phyloP scores from a whole-genome alignment of 2,797 vertebrate genomes.

The Oryzias sinensis region DNA sequence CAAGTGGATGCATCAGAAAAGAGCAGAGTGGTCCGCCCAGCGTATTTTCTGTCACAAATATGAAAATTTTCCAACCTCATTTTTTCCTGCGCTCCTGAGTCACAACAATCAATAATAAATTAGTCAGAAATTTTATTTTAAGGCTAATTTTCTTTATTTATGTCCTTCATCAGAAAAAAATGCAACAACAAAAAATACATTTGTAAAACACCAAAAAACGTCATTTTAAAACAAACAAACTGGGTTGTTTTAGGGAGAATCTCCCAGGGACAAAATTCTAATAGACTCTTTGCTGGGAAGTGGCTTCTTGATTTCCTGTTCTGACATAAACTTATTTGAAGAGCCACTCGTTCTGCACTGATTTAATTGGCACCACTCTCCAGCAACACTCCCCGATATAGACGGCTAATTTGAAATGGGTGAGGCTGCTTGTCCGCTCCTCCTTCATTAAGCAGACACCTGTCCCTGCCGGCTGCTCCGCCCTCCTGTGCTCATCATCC shows the following conservation, averaged over 20 bases:
- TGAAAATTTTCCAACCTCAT: too few species aligned
- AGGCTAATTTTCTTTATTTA: too few species aligned
- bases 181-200: too few species aligned
- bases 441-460: conserved; percentile 65
- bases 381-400: conserved; percentile 53
- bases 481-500: conserved; percentile 19
- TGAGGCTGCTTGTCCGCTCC: conserved; percentile 34
- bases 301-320: conserved; percentile 45
- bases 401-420: conserved; percentile 57
- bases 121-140: too few species aligned
- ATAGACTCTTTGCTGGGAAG: conserved; percentile 30
- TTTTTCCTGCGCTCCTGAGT: too few species aligned
- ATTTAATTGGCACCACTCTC: conserved; percentile 56
- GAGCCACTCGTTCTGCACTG: conserved; percentile 55
- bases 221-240: conserved; percentile 3
- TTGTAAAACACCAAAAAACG: too few species aligned
- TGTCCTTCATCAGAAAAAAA: too few species aligned
- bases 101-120: too few species aligned
- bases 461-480: conserved; percentile 57
- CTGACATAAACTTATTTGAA: conserved; percentile 52
- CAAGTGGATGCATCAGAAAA: too few species aligned
- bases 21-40: too few species aligned
- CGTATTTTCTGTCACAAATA: too few species aligned
- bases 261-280: conserved; percentile 10
- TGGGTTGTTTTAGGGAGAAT: conserved; percentile 12